phyloP scores from a whole-genome alignment of 2,888 invertebrate species.

The Caenorhabditis becei region DNA sequence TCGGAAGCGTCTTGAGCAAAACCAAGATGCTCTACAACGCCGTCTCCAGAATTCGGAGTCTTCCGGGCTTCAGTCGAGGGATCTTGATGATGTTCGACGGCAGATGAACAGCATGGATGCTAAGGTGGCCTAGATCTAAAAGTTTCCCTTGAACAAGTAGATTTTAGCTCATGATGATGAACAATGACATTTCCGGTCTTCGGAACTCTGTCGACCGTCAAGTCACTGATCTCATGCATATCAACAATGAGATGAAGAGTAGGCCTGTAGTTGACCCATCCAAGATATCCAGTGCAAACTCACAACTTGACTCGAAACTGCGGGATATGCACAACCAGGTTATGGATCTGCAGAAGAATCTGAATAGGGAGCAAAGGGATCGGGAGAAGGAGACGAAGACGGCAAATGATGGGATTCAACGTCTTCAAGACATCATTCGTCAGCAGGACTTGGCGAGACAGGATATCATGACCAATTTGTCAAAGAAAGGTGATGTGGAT shows the following conservation, averaged over 20 bases:
- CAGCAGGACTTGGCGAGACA: slow-evolving; percentile 76
- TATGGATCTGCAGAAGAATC: slow-evolving; percentile 72
- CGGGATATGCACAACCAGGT: slow-evolving; percentile 79
- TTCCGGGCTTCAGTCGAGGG: slow-evolving; percentile 54
- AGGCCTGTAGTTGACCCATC: slow-evolving; percentile 77
- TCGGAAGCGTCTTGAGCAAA: slow-evolving; percentile 73
- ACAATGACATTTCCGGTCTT: slow-evolving; percentile 65
- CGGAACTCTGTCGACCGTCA: slow-evolving; percentile 67
- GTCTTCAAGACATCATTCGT: slow-evolving; percentile 75
- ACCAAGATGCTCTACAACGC: slow-evolving; percentile 74
- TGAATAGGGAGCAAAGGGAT: slow-evolving; percentile 75
- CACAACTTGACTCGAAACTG: slow-evolving; percentile 75
- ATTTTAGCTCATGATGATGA: slow-evolving; percentile 64
- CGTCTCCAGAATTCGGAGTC: slow-evolving; percentile 54
- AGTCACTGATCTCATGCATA: slow-evolving; percentile 63
- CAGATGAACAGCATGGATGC: slow-evolving; percentile 71
- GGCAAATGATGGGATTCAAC: slow-evolving; percentile 71
- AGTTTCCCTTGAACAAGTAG: neutral
- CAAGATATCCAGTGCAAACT: slow-evolving; percentile 73
- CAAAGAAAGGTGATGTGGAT: slow-evolving; percentile 75
- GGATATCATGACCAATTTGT: slow-evolving; percentile 74
- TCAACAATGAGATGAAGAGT: slow-evolving; percentile 68
- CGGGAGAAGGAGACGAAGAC: slow-evolving; percentile 71
- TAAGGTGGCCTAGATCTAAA: slow-evolving; percentile 47
- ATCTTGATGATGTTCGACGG: slow-evolving; percentile 74